These are phyloP conservation scores for Ambastaia sidthimunki DNA, from an alignment of 2,797 vertebrate genomes.

Conservation along the genomic window DNA sequence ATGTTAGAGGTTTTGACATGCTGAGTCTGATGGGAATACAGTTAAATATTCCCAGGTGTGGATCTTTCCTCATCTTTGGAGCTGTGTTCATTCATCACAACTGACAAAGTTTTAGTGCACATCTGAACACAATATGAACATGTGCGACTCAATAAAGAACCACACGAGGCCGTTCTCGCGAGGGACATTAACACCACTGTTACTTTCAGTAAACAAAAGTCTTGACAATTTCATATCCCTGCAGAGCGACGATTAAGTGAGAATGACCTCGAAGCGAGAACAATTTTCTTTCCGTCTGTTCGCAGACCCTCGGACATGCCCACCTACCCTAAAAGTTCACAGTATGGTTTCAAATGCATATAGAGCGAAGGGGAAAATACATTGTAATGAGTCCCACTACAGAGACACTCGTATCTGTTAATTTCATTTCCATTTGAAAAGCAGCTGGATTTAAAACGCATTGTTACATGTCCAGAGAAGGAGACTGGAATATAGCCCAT, in stretches of 20 bases:
- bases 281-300: slow-evolving; percentile 4
- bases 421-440: slow-evolving; percentile 62
- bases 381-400: slow-evolving; percentile 44
- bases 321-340: slow-evolving; percentile 8
- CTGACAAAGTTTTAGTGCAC: slow-evolving; percentile 25
- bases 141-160: background rate
- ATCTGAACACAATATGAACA: slow-evolving; percentile 42
- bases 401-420: slow-evolving; percentile 60
- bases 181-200: slow-evolving; percentile 17
- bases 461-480: slow-evolving; percentile 50
- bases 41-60: slow-evolving; percentile 43
- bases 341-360: background rate
- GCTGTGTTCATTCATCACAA: slow-evolving; percentile 32
- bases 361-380: slow-evolving; percentile 16
- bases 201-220: background rate
- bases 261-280: slow-evolving; percentile 7
- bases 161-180: background rate
- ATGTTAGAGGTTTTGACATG: slow-evolving; percentile 7
- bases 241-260: background rate
- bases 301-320: background rate
- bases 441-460: slow-evolving; percentile 53
- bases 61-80: slow-evolving; percentile 36
- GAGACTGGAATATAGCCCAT: slow-evolving; percentile 9
- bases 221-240: background rate
- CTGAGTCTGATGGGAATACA: slow-evolving; percentile 11